Conservation (phyloP, 2,888 invertebrate species). For the Lepas anatifera region DNA sequence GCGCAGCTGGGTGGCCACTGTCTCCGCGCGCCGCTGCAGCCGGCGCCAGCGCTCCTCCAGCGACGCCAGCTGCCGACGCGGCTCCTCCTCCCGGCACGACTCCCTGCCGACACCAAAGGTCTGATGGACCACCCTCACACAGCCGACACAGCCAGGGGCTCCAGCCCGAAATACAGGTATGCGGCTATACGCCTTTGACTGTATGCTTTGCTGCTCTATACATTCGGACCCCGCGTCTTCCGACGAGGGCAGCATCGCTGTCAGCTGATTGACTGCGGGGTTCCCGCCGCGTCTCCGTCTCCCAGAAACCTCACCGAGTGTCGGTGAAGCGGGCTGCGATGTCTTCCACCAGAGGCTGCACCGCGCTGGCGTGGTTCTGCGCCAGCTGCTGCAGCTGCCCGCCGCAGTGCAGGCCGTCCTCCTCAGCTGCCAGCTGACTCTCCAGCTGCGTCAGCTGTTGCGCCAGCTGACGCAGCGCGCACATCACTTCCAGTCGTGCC, state of each 20-base stretch:
- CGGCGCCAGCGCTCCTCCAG: slow-evolving; percentile 62
- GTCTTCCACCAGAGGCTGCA: neutral
- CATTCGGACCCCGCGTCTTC: too few relatives aligned
- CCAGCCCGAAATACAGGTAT: too few relatives aligned
- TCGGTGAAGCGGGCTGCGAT: neutral
- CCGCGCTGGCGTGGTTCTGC: neutral
- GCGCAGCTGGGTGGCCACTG: slow-evolving; percentile 56
- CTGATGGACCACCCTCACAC: neutral
- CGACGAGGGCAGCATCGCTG: too few relatives aligned
- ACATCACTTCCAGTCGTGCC: neutral
- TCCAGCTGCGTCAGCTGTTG: neutral
- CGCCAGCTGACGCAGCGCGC: neutral
- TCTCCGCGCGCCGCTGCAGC: slow-evolving; percentile 55
- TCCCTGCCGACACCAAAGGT: neutral
- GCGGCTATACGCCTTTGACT: too few relatives aligned
- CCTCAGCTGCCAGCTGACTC: neutral
- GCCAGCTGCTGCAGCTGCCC: slow-evolving; percentile 10
- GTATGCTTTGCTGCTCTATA: too few relatives aligned
- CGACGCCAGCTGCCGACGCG: slow-evolving; percentile 40
- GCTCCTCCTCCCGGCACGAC: neutral
- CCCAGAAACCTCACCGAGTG: neutral
- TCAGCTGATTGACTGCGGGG: too few relatives aligned
- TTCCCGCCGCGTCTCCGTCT: too few relatives aligned
- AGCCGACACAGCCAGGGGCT: too few relatives aligned
- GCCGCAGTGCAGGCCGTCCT: slow-evolving; percentile 37